These are phyloP conservation scores for Busseola fusca DNA, from an alignment of 2,888 invertebrate species.

Conservation along the genomic window DNA sequence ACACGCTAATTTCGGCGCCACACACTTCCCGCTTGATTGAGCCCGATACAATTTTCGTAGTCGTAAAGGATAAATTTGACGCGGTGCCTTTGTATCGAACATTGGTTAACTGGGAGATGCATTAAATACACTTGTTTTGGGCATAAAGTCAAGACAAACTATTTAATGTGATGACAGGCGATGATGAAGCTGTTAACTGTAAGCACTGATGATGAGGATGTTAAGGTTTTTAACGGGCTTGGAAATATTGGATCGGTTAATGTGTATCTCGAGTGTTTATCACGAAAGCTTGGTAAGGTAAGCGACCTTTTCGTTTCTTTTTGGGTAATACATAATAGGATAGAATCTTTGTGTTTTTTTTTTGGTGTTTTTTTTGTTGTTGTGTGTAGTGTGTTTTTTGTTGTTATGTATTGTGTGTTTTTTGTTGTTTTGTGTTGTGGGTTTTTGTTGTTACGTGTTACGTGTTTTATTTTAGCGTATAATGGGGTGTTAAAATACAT, in stretches of 20 bases:
- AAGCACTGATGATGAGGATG: conserved; percentile 20
- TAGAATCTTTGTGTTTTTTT: too few species aligned
- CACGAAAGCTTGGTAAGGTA: not conserved
- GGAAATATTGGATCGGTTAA: not conserved
- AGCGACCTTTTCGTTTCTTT: not conserved
- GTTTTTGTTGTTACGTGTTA: too few species aligned
- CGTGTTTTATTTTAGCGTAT: too few species aligned
- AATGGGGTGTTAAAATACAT: too few species aligned
- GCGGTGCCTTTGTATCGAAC: conserved; percentile 58
- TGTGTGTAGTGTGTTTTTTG: too few species aligned
- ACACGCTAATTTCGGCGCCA: conserved; percentile 56
- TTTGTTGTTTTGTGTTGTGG: too few species aligned
- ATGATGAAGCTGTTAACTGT: conserved; percentile 43
- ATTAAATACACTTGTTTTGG: conserved; percentile 58
- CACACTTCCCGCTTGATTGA: conserved; percentile 59
- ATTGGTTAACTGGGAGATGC: conserved; percentile 48
- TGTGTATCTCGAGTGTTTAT: not conserved
- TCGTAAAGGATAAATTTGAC: conserved; percentile 60
- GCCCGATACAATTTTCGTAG: conserved; percentile 56
- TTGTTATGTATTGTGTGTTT: too few species aligned
- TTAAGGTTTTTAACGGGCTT: conserved; percentile 21
- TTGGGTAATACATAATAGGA: not conserved
- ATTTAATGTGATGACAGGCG: conserved; percentile 28
- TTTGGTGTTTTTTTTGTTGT: too few species aligned
- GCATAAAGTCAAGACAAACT: conserved; percentile 37